Evolutionary conservation across 2,888 invertebrate genomes (phyloP).

Genomic region (Apodemia duryi): DNA sequence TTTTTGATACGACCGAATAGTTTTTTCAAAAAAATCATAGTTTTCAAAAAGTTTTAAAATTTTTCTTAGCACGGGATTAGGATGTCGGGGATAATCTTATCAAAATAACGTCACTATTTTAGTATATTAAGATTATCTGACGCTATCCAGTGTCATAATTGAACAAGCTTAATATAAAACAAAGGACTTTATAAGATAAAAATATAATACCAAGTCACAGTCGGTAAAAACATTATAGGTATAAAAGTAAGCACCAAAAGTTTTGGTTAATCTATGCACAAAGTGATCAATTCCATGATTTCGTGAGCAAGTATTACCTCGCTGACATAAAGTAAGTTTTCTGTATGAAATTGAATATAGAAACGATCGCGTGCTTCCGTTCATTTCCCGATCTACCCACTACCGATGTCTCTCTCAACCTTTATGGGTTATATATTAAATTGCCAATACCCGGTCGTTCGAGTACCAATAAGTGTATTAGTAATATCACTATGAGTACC

Average conservation of each 20-base stretch:
- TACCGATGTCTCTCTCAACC: slow-evolving; percentile 61
- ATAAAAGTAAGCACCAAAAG: neutral
- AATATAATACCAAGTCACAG: too few species aligned
- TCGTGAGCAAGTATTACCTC: slow-evolving; percentile 51
- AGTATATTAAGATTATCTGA: too few species aligned
- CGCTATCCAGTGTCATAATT: too few species aligned
- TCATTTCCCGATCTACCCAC: slow-evolving; percentile 52
- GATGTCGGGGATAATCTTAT: too few species aligned
- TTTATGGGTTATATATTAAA: slow-evolving; percentile 60
- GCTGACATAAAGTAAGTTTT: slow-evolving; percentile 62
- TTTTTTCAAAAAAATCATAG: too few species aligned
- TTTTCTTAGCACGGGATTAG: too few species aligned
- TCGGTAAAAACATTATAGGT: neutral
- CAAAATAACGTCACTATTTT: too few species aligned
- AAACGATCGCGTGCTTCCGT: slow-evolving; percentile 55
- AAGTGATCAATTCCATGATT: slow-evolving; percentile 52
- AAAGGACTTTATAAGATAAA: too few species aligned
- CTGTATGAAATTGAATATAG: slow-evolving; percentile 69
- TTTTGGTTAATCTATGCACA: slow-evolving; percentile 6
- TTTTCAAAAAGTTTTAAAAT: too few species aligned
- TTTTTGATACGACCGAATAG: too few species aligned
- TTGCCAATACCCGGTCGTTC: slow-evolving; percentile 55
- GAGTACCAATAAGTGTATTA: slow-evolving; percentile 47
- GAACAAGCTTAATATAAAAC: too few species aligned
- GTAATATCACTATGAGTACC: neutral